Evolutionary conservation across 64 coral and sea anemone species (phyloP).

Genomic region (Orbicella faveolata): DNA sequence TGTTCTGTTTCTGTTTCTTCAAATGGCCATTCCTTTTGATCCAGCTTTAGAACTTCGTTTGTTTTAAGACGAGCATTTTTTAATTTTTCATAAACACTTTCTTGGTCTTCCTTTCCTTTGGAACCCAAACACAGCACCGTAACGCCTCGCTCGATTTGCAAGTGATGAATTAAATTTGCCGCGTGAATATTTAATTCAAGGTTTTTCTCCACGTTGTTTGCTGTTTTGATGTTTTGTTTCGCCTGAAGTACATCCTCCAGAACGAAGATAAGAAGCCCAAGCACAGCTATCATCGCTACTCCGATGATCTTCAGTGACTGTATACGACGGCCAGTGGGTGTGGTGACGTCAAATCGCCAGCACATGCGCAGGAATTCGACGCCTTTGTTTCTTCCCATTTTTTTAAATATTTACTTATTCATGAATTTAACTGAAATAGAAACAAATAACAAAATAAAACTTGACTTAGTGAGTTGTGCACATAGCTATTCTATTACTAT

Average conservation of each 20-base stretch:
- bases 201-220: neutral
- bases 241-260: conserved; percentile 29
- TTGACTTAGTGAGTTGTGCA: neutral
- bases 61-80: neutral
- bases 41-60: neutral
- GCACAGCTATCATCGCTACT: conserved; percentile 28
- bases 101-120: neutral
- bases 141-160: conserved; percentile 82
- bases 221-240: neutral
- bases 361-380: neutral
- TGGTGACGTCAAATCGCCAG: conserved; percentile 29
- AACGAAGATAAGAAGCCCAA: conserved; percentile 43
- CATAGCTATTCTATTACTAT: too few relatives aligned
- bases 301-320: conserved; percentile 59
- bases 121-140: conserved; percentile 70
- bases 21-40: conserved; percentile 13
- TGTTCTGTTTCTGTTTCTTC: neutral
- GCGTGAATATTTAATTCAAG: conserved; percentile 31
- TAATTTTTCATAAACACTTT: neutral
- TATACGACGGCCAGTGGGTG: conserved; percentile 4
- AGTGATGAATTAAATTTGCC: conserved; percentile 59
- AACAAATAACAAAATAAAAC: neutral
- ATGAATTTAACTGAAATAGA: neutral
- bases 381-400: neutral
- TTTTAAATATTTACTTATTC: neutral